Percentiles rank a stretch among this genome's conserved stretches.
These are phyloP conservation scores for Pogonocichla stellata DNA, from an alignment of 2,113 vertebrate genomes.

Conservation along the genomic window DNA sequence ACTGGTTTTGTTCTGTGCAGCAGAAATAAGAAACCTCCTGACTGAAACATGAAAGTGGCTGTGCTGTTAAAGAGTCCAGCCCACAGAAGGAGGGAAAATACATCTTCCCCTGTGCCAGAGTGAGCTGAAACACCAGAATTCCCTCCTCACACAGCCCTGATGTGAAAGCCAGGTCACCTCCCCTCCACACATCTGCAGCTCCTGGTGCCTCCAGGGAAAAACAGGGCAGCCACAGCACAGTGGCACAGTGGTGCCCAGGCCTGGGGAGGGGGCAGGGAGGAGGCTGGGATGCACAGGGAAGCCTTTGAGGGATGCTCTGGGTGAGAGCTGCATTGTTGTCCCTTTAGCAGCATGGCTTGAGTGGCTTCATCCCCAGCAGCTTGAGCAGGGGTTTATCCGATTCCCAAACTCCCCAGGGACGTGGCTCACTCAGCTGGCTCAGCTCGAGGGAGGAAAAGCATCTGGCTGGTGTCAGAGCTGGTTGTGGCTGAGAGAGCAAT, in stretches of 20 bases:
- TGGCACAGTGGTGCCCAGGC: fast-evolving
- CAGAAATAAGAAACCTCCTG: not conserved
- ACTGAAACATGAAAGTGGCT: not conserved
- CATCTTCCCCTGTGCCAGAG: not conserved
- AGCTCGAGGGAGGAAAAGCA: not conserved
- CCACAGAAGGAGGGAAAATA: not conserved
- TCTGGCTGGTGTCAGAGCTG: not conserved
- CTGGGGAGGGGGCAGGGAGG: not conserved
- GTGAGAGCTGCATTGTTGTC: not conserved
- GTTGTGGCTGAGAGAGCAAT: not conserved
- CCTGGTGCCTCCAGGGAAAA: not conserved
- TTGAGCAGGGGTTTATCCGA: not conserved
- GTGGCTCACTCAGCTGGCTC: not conserved
- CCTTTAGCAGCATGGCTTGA: not conserved
- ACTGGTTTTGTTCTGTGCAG: not conserved
- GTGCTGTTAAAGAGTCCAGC: not conserved
- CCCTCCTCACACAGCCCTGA: fast-evolving
- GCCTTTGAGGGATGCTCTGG: not conserved
- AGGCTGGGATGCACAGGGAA: not conserved
- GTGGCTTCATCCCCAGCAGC: not conserved
- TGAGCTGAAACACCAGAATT: not conserved
- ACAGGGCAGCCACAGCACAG: not conserved
- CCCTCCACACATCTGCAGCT: not conserved
- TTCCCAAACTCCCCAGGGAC: not conserved
- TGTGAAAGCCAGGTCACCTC: not conserved